Percentiles rank a stretch among this genome's conserved stretches.
Evolutionary conservation across 2,113 vertebrate genomes (phyloP).

Genomic region (Symphodus melops): DNA sequence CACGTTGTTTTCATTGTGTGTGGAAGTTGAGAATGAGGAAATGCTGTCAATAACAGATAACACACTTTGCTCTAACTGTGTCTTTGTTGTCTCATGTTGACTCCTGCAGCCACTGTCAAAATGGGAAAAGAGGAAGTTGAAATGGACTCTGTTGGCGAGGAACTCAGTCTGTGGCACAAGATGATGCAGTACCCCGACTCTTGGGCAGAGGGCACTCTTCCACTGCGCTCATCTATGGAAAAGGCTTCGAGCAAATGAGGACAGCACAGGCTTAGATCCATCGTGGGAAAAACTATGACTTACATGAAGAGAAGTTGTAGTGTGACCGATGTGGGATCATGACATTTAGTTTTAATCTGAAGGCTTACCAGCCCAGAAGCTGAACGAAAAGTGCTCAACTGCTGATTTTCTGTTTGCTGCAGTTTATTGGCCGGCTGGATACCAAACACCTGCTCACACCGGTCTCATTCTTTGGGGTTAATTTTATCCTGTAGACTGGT

Average conservation of each 20-base stretch:
- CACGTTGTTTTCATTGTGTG: no score
- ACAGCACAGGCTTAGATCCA: constrained; percentile 3
- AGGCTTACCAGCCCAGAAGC: no score
- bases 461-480: not conserved
- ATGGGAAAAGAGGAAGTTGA: constrained; percentile 88
- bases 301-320: not conserved
- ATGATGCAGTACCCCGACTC: constrained; percentile 97
- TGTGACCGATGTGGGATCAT: constrained; percentile 30
- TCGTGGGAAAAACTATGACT: not conserved
- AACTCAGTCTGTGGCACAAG: constrained; percentile 94
- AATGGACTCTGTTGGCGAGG: constrained; percentile 92
- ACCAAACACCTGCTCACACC: constrained; percentile 18
- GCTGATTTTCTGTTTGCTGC: no score
- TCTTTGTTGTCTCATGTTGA: constrained; percentile 16
- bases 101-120: constrained; percentile 83
- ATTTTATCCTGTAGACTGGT: constrained; percentile 16
- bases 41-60: not conserved
- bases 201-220: constrained; percentile 95
- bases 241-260: constrained; percentile 83
- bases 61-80: not conserved
- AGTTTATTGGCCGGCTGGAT: constrained; percentile 7
- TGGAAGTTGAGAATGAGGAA: no score
- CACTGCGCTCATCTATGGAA: constrained; percentile 91
- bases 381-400: not conserved
- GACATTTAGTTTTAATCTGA: constrained; percentile 21